Conservation (phyloP, 2,888 invertebrate species). For the Polia nebulosa region DNA sequence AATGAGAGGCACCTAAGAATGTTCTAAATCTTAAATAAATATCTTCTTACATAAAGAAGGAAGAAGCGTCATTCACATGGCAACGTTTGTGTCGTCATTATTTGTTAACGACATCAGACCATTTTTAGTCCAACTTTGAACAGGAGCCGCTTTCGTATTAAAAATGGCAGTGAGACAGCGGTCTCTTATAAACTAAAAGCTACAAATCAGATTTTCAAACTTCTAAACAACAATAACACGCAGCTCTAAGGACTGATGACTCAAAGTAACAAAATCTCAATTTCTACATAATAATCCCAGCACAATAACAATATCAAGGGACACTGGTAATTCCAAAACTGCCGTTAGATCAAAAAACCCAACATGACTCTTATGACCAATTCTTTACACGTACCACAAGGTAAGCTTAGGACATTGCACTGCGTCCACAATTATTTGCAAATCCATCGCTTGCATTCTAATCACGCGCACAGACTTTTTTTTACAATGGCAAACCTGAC, state of each 20-base stretch:
- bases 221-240: neutral
- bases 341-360: constrained; percentile 68
- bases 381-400: constrained; percentile 84
- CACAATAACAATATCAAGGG: constrained; percentile 30
- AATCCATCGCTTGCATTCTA: constrained; percentile 79
- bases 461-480: constrained; percentile 76
- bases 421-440: constrained; percentile 82
- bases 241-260: neutral
- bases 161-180: too few relatives aligned
- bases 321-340: constrained; percentile 53
- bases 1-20: too few relatives aligned
- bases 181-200: neutral
- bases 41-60: neutral
- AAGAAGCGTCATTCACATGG: neutral
- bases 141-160: too few relatives aligned
- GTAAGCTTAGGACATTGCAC: constrained; percentile 87
- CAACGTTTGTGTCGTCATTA: too few relatives aligned
- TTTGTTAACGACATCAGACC: too few relatives aligned
- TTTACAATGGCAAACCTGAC: constrained; percentile 80
- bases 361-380: constrained; percentile 48
- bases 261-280: constrained; percentile 7
- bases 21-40: too few relatives aligned
- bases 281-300: constrained; percentile 11
- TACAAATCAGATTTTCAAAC: neutral
- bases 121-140: neutral